Evolutionary conservation across 1,140 invertebrate species (phyloP), one percentile per base, ranked within the genome.

Genomic region (Lordiphosa collinella): DNA sequence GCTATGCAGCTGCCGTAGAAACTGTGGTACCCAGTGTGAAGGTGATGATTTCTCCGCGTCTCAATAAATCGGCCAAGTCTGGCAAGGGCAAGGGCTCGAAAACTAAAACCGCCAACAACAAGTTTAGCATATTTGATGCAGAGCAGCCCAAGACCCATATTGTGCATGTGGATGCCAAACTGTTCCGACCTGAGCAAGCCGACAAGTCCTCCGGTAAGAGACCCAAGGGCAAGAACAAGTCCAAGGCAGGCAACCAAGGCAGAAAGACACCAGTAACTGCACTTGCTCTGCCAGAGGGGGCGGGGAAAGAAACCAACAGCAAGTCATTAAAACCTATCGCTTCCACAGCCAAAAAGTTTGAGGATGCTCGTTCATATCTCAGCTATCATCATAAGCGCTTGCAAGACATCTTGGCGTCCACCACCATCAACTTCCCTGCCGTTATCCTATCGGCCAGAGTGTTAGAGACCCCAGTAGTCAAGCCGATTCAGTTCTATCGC

Each of bases 1-100:
- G 59, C 14, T 76, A 76, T 48, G 70, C 72, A 9, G 71, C 52
- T 2, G 72, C 72, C 8, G 60, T 76, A 1, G 58, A 55, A 35
- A 51, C 37, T n/a, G 8, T 22, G 4, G 2, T 18, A n/a, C 9
- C 22, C 7, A 9, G 51, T 14, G 52, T 64, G 3, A 75, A 72
- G 40, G 58, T 75, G 4, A 52, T 62, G 29, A 57, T 69, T 49
- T 60, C 69, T 22, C 72, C 72, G 13, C 56, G 69, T 34, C 5
- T 69, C 0, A 76, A 61, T 12, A 72, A 64, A 43, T 32, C 7
- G 9, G 11, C 7, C 10, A 49, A 56, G 11, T 41, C 10, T 8
- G 18, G 38, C 12, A 10, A 41, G 56, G 10, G 11, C 51, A 18
- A 37, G 31, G 29, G 13, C 9, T 38, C 12, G 18, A 67, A 62